These are phyloP conservation scores for Zophobas morio DNA, from an alignment of 1,140 invertebrate species.

Conservation along the genomic window DNA sequence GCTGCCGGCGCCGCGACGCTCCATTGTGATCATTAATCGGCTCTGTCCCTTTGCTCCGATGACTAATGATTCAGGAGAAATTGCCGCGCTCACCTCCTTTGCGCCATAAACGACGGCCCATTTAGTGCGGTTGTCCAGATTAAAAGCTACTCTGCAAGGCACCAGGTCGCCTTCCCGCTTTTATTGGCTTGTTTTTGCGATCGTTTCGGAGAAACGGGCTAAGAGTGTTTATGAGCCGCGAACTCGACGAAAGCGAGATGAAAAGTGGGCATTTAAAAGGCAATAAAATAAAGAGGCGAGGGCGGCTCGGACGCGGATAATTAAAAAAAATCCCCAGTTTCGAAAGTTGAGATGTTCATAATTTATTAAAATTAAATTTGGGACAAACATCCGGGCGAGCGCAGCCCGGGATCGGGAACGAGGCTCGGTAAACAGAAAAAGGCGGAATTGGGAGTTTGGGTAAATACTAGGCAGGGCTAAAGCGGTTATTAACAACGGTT, in stretches of 20 bases:
- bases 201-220: not conserved
- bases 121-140: conserved; percentile 9
- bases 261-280: conserved; percentile 29
- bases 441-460: too few species aligned
- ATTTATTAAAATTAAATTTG: conserved; percentile 42
- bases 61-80: conserved; percentile 26
- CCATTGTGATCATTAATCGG: conserved; percentile 52
- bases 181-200: not conserved
- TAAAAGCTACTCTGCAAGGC: conserved; percentile 7
- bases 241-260: conserved; percentile 13
- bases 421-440: too few species aligned
- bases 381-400: conserved; percentile 22
- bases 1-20: conserved; percentile 48
- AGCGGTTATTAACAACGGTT: too few species aligned
- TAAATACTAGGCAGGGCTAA: too few species aligned
- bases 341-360: not conserved
- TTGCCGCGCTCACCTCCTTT: conserved; percentile 27
- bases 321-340: conserved; percentile 35
- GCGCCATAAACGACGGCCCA: conserved; percentile 4
- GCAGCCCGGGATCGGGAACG: too few species aligned
- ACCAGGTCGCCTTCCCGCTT: not conserved
- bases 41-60: conserved; percentile 42
- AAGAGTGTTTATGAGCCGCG: conserved; percentile 18
- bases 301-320: conserved; percentile 6
- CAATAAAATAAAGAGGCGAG: conserved; percentile 3